These are phyloP conservation scores for Dermatemys mawii DNA, from an alignment of 2,113 vertebrate species.

Conservation along the genomic window DNA sequence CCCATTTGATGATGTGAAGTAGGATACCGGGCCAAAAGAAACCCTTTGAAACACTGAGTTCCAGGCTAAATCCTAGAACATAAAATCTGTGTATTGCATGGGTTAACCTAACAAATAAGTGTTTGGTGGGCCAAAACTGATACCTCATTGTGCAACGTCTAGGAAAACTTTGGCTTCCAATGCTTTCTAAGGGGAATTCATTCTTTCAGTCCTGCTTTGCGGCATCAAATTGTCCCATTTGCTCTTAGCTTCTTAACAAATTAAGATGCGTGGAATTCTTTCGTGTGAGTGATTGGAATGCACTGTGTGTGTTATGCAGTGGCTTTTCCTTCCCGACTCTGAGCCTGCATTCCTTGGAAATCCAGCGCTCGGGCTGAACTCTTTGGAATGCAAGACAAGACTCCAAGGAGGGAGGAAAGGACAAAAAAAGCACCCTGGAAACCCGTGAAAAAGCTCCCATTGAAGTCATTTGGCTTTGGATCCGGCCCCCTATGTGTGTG, in stretches of 20 bases:
- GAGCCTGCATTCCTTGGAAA: background rate
- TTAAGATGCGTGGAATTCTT: background rate
- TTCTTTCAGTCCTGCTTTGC: background rate
- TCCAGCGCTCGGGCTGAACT: background rate
- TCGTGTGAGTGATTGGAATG: background rate
- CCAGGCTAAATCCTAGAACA: background rate
- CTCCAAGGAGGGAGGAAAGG: fast-evolving
- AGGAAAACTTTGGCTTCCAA: background rate
- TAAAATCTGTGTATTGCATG: background rate
- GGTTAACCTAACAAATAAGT: background rate
- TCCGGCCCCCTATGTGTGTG: fast-evolving
- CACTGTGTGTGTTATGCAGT: background rate
- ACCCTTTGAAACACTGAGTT: background rate
- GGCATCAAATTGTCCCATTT: background rate
- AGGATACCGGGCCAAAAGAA: background rate
- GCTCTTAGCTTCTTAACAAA: background rate
- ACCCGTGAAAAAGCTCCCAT: background rate
- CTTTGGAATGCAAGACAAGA: background rate
- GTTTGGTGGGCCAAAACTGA: fast-evolving
- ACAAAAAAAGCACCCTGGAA: background rate
- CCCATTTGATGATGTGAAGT: background rate
- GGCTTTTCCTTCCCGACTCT: background rate
- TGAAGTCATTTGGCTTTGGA: fast-evolving
- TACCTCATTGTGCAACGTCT: background rate
- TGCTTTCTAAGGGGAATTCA: background rate